Evolutionary conservation across 2,113 vertebrate species (phyloP), one percentile per base, ranked within the genome.

Genomic region (Ariopsis seemanni): DNA sequence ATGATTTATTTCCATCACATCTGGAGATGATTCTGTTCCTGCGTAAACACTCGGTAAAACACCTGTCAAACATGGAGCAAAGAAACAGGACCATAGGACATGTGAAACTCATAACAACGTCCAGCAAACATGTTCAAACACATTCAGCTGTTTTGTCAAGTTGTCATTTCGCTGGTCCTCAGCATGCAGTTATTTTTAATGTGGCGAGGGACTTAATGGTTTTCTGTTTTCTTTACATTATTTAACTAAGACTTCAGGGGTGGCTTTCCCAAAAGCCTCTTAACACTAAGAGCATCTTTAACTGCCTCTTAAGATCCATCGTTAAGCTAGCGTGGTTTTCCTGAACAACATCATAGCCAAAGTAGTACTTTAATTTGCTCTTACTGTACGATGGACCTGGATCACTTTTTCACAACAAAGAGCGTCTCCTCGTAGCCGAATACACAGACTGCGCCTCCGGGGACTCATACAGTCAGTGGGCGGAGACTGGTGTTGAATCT

Each of bases 141-240:
- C 86, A 88, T 91, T 94, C 93, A 94, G 93, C 94, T 94, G 93
- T 93, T 93, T 93, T 88, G 88, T 91, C 91, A 80, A 92, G 90
- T 93, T 94, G 92, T 92, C 91, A 91, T 91, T 93, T 92, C 92
- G 88, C 90, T 91, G 85, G 92, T 92, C 74, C 80, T 90, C 90
- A 89, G 79, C 55, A 22, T 91, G 57, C 14, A 10, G 86, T 90
- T 94, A 93, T 93, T 92, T 92, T 93, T 94, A 93, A 88, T 3
- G 67, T 1, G 25, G 30, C n/a, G 79, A 48, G 60, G 50, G 80
- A 48, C 78, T 88, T 63, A 50, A 69, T 74, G 50, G 82, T 80
- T 90, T 90, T 67, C 65, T 87, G 2, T 86, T 58, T 57, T 72
- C 4, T 22, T 86, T 25, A 63, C 25, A 50, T 82, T 50, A 15